A percentile compares a stretch with the other conserved stretches of the same genome.
Conservation (phyloP, 2,888 invertebrate genomes). For the Polietes domitor region DNA sequence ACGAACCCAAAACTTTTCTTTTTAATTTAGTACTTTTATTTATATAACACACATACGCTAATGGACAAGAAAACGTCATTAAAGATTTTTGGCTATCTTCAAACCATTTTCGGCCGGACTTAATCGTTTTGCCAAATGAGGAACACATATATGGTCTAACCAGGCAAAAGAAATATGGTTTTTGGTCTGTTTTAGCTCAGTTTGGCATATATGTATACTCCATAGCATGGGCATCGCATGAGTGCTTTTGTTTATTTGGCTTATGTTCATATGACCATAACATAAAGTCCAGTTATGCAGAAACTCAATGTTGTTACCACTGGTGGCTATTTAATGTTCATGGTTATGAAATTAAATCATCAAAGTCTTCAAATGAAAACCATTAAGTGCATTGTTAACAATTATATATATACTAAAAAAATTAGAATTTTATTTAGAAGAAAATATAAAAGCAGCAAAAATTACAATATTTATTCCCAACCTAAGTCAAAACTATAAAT, state of each 20-base stretch:
- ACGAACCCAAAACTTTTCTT: too few species aligned
- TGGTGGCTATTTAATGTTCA: background rate
- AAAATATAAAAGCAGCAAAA: too few species aligned
- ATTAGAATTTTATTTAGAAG: too few species aligned
- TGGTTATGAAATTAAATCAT: constrained; percentile 36
- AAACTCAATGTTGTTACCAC: background rate
- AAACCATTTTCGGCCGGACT: background rate
- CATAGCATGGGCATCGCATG: constrained; percentile 20
- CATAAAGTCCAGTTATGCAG: constrained; percentile 43
- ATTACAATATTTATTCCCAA: too few species aligned
- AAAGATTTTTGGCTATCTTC: background rate
- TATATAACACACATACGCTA: too few species aligned
- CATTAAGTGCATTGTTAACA: background rate
- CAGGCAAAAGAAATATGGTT: background rate
- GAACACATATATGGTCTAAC: background rate
- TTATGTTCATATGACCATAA: constrained; percentile 41
- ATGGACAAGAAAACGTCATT: too few species aligned
- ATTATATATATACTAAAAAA: background rate
- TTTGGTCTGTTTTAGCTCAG: background rate
- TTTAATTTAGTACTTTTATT: too few species aligned
- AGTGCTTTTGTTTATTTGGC: constrained; percentile 36
- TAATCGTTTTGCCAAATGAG: background rate
- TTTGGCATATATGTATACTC: too few species aligned
- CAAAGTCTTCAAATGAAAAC: background rate
- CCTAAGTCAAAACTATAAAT: too few species aligned